phyloP scores from a whole-genome alignment of 1,140 invertebrate genomes.

The Oreohelix idahoensis region DNA sequence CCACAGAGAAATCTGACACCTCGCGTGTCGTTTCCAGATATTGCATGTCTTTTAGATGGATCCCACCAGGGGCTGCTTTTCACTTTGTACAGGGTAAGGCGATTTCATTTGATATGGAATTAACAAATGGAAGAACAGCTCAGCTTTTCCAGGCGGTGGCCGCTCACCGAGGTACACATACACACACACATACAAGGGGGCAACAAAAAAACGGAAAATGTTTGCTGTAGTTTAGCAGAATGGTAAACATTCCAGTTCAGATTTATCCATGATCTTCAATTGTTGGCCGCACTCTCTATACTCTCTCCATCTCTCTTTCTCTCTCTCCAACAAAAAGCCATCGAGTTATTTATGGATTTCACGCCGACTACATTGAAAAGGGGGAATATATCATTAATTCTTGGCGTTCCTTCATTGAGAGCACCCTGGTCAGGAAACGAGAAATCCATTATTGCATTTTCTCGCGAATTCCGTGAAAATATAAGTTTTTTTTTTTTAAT shows the following conservation, averaged over 20 bases:
- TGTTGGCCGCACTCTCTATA: not conserved
- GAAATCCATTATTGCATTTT: not conserved
- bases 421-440: not conserved
- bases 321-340: conserved; percentile 1
- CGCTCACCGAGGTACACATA: too few species aligned
- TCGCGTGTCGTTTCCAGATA: not conserved
- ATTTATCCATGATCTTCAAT: not conserved
- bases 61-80: not conserved
- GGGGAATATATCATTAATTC: conserved; percentile 3
- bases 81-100: not conserved
- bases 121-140: not conserved
- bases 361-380: not conserved
- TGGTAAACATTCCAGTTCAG: not conserved
- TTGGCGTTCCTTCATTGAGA: not conserved
- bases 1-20: not conserved
- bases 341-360: not conserved
- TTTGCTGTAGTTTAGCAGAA: not conserved
- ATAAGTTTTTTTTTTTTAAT: too few species aligned
- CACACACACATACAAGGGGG: too few species aligned
- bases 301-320: conserved; percentile 16
- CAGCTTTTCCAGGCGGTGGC: too few species aligned
- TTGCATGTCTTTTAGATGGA: not conserved
- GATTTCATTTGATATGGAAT: not conserved
- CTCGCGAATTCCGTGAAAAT: not conserved
- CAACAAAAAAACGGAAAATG: not conserved